Percentiles rank a stretch among this genome's conserved stretches.
Evolutionary conservation across 2,113 vertebrate genomes (phyloP).

Genomic region (Pangasianodon gigas): DNA sequence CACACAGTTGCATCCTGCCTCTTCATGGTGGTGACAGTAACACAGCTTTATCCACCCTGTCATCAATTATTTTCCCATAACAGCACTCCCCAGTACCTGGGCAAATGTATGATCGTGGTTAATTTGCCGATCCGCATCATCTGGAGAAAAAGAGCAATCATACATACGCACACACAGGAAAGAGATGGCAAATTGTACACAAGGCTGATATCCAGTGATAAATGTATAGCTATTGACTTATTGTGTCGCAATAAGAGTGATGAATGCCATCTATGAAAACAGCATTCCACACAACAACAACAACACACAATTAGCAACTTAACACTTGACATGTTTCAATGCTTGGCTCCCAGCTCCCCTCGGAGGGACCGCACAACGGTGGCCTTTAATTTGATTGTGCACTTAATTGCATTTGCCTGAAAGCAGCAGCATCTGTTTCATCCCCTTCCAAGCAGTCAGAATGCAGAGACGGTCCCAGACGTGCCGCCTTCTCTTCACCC

Average conservation of each 20-base stretch:
- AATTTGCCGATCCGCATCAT: neutral
- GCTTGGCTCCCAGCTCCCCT: neutral
- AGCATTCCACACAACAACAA: neutral
- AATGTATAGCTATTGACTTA: neutral
- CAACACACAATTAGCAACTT: conserved; percentile 24
- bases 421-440: conserved; percentile 26
- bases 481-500: conserved; percentile 35
- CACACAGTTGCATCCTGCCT: neutral
- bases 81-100: neutral
- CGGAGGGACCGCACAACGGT: neutral
- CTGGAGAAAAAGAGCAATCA: too few species aligned
- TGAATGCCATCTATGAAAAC: neutral
- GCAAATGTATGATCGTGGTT: neutral
- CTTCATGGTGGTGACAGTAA: neutral
- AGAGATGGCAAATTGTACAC: neutral
- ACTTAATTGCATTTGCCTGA: conserved; percentile 40
- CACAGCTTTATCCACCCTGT: neutral
- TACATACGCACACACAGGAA: neutral
- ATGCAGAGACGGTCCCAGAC: conserved; percentile 30
- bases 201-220: neutral
- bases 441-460: conserved; percentile 15
- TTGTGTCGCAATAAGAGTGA: neutral
- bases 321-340: conserved; percentile 18
- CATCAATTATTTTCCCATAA: neutral
- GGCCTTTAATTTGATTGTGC: conserved; percentile 40